A percentile compares a stretch with the other conserved stretches of the same genome.
Conservation (phyloP, 2,888 invertebrate genomes). For the Labia minor region DNA sequence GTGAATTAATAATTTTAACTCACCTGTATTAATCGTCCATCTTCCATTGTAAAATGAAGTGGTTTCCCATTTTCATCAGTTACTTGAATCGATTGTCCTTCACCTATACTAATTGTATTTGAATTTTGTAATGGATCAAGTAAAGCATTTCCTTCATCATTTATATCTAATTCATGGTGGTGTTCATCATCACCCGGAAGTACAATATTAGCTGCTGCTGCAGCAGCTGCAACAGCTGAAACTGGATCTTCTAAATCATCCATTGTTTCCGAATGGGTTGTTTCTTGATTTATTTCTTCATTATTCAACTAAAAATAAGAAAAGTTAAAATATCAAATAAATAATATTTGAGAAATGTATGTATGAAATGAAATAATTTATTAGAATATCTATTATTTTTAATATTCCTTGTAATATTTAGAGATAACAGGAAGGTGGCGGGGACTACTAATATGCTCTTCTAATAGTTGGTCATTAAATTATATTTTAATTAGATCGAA, state of each 20-base stretch:
- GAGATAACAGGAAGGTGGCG: no score
- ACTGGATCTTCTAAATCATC: slow-evolving; percentile 14
- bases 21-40: slow-evolving; percentile 54
- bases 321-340: not conserved
- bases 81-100: slow-evolving; percentile 38
- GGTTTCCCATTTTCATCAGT: slow-evolving; percentile 59
- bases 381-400: no score
- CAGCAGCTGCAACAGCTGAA: slow-evolving; percentile 15
- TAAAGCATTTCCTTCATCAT: slow-evolving; percentile 2
- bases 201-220: not conserved
- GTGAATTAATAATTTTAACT: no score
- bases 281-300: not conserved
- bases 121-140: slow-evolving; percentile 3
- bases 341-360: not conserved
- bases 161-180: slow-evolving; percentile 19
- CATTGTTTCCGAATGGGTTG: not conserved
- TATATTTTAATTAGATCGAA: no score
- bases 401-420: no score
- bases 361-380: no score
- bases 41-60: slow-evolving; percentile 54
- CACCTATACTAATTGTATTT: not conserved
- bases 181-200: slow-evolving; percentile 14
- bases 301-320: not conserved
- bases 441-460: no score
- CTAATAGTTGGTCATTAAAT: no score